These are phyloP conservation scores for Sander lucioperca DNA, from an alignment of 2,113 vertebrate species.

Conservation along the genomic window DNA sequence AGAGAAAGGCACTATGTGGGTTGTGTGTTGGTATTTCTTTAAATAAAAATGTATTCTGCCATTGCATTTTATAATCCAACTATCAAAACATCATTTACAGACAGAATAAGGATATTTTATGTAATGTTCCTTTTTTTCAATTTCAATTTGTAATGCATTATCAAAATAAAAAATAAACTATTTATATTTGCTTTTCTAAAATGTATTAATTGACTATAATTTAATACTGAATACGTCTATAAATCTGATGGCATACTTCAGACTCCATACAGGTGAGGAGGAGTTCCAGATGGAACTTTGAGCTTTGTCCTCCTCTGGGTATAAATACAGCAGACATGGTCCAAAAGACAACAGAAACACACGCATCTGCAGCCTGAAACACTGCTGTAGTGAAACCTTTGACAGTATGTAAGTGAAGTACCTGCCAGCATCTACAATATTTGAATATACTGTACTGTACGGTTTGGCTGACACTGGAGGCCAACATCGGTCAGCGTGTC, in stretches of 20 bases:
- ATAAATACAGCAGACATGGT: conserved; percentile 28
- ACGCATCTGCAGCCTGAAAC: background rate
- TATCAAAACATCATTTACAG: background rate
- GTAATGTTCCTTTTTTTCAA: background rate
- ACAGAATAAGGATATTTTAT: background rate
- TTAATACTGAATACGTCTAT: background rate
- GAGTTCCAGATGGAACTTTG: background rate
- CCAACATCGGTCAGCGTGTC: background rate
- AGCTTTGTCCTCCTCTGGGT: background rate
- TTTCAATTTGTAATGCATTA: background rate
- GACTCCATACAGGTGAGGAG: background rate
- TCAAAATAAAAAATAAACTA: background rate
- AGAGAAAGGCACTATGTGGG: background rate
- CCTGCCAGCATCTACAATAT: background rate
- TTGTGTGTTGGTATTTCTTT: too few species aligned
- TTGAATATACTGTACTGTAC: background rate
- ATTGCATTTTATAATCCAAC: background rate
- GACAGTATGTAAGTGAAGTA: conserved; percentile 57
- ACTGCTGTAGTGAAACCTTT: conserved; percentile 69
- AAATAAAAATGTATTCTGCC: background rate
- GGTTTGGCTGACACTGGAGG: background rate
- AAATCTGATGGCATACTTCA: background rate
- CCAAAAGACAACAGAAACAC: conserved; percentile 39
- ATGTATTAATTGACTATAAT: background rate
- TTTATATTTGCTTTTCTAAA: background rate